phyloP scores from a whole-genome alignment of 64 coral and sea anemone genomes.

The Montipora sp. region DNA sequence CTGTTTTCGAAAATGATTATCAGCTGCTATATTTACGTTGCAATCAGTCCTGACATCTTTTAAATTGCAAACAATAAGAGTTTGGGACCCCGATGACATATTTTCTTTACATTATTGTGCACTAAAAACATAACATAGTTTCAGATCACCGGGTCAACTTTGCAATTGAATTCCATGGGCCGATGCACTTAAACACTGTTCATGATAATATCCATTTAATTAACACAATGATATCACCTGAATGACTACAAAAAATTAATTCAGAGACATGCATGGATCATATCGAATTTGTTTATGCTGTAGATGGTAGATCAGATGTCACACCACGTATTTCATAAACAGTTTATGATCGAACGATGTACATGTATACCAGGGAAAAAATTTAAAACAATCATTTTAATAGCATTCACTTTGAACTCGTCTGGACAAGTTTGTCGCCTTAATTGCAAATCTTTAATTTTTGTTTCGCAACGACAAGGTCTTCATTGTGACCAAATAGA shows the following conservation, averaged over 20 bases:
- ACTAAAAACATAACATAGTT: background rate
- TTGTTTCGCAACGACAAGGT: background rate
- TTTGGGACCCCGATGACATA: background rate
- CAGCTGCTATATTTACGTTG: background rate
- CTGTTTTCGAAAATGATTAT: background rate
- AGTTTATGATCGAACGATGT: background rate
- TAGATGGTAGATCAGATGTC: background rate
- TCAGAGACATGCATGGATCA: background rate
- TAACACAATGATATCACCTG: background rate
- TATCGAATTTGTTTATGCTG: background rate
- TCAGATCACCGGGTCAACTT: background rate
- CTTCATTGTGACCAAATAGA: background rate
- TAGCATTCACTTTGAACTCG: background rate
- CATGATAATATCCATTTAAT: background rate
- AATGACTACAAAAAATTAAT: background rate
- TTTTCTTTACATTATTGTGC: background rate
- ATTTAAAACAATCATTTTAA: background rate
- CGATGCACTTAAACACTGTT: background rate
- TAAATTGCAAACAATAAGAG: background rate
- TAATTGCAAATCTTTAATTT: too few species aligned
- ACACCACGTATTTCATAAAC: background rate
- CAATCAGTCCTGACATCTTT: background rate
- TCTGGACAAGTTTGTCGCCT: constrained; percentile 1
- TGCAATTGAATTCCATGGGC: background rate
- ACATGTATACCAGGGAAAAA: background rate